Conservation (phyloP, 2,797 vertebrate genomes). For the Oceanodroma leucorhoa region DNA sequence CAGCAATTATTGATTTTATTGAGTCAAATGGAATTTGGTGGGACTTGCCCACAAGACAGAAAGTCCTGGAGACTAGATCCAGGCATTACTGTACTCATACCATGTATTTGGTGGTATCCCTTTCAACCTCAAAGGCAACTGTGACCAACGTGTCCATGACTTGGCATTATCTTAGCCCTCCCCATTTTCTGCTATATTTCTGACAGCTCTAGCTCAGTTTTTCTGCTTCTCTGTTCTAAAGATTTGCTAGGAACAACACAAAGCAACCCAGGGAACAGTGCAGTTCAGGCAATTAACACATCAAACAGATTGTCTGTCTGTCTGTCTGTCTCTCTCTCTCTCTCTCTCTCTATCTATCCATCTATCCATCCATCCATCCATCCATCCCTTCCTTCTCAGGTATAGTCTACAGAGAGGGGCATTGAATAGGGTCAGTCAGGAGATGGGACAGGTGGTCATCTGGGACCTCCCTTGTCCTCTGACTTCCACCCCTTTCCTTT, state of each 20-base stretch:
- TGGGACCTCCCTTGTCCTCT: not conserved
- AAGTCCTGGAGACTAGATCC: not conserved
- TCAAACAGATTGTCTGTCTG: not conserved
- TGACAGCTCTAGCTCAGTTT: not conserved
- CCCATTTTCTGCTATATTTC: not conserved
- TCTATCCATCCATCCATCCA: not conserved
- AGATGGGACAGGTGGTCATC: not conserved
- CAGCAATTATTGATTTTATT: not conserved
- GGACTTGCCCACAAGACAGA: not conserved
- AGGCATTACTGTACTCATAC: not conserved
- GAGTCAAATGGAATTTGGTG: not conserved
- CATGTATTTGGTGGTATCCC: not conserved
- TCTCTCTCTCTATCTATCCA: too few relatives aligned
- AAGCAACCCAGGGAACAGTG: not conserved
- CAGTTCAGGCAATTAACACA: not conserved
- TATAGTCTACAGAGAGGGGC: not conserved
- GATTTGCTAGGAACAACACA: not conserved
- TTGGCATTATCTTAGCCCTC: not conserved
- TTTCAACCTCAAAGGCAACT: not conserved
- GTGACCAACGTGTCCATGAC: not conserved
- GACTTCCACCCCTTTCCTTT: not conserved
- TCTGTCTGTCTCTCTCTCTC: fast-evolving
- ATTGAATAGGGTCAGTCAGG: not conserved
- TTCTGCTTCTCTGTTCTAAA: not conserved
- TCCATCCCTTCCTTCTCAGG: not conserved